Conservation (phyloP, 2,113 vertebrate species). For the Cathartes aura region DNA sequence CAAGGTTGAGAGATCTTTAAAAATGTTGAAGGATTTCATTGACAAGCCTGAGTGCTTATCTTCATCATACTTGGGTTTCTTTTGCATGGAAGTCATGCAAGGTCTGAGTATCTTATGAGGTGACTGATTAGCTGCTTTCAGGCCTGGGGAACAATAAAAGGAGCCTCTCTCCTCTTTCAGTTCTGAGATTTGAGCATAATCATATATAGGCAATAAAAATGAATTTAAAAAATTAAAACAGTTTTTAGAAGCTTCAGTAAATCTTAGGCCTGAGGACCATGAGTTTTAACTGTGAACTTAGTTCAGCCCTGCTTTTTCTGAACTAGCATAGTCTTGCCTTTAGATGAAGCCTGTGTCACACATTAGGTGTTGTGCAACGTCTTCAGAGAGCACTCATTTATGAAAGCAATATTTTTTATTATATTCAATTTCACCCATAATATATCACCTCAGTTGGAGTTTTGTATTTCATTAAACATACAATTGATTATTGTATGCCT, state of each 20-base stretch:
- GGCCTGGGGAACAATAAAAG: neutral
- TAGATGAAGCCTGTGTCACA: neutral
- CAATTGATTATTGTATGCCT: neutral
- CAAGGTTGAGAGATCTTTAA: conserved; percentile 1
- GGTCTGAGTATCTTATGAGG: neutral
- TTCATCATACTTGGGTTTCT: neutral
- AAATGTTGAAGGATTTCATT: neutral
- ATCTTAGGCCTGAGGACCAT: neutral
- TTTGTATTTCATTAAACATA: neutral
- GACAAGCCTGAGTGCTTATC: conserved; percentile 3
- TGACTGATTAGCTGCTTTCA: neutral
- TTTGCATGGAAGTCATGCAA: neutral
- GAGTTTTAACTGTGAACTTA: neutral
- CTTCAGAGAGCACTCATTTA: neutral
- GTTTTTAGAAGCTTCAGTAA: neutral
- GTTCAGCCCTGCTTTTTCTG: neutral
- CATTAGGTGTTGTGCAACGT: neutral
- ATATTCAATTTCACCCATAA: neutral
- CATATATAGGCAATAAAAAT: neutral
- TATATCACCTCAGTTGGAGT: neutral
- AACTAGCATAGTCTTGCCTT: neutral
- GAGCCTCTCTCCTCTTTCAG: neutral
- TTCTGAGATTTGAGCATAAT: neutral
- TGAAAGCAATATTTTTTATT: neutral
- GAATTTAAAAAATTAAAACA: neutral